Evolutionary conservation across 2,113 vertebrate genomes (phyloP).

Genomic region (Eonycteris spelaea): DNA sequence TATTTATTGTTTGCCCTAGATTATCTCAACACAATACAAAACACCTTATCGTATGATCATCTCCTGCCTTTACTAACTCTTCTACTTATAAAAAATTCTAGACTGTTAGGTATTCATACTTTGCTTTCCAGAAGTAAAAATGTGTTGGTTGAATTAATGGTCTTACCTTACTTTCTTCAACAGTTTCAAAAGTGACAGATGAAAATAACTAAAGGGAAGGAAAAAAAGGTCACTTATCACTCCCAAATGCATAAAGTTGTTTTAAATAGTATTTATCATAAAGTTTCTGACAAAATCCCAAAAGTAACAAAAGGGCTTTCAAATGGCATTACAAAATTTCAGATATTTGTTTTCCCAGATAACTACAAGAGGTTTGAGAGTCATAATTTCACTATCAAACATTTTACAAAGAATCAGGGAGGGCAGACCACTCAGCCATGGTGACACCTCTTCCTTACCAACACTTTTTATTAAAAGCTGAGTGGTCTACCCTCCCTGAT

Average conservation of each 20-base stretch:
- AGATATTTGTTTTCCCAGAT: neutral
- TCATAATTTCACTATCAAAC: neutral
- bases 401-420: neutral
- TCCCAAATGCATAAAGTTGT: neutral
- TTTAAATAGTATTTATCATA: neutral
- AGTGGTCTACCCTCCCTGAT: neutral
- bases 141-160: slow-evolving; percentile 6
- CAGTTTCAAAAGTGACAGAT: slow-evolving; percentile 91
- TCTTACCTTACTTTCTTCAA: slow-evolving; percentile 92
- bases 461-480: neutral
- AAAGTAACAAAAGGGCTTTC: neutral
- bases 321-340: neutral
- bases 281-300: neutral
- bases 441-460: neutral
- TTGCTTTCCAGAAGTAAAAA: neutral
- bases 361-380: neutral
- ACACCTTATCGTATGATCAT: neutral
- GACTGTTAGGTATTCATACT: neutral
- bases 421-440: neutral
- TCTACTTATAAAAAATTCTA: neutral
- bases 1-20: neutral
- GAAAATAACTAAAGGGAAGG: slow-evolving; percentile 88
- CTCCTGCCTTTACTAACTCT: neutral
- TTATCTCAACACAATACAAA: neutral
- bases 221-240: slow-evolving; percentile 40